Base-by-base conservation (phyloP, 2,888 invertebrate genomes). In the Hartigia nigra region DNA sequence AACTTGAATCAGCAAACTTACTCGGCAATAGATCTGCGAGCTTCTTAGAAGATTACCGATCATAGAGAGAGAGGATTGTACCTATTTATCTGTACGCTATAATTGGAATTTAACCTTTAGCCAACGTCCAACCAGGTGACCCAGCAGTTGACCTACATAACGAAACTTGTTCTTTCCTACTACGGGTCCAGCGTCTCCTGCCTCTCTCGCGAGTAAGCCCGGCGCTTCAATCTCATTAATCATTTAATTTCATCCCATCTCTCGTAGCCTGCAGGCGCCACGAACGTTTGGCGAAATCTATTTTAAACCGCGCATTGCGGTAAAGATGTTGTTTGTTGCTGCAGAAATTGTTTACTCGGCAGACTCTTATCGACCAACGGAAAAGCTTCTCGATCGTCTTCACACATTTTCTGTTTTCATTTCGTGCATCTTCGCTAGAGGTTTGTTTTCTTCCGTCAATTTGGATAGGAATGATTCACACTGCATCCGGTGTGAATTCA, bases 71-170 rank as follows among this genome's bases (percentile, higher is more conserved):
- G 55, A 77, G 2, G 55, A 55, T 55, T 76, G 76, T 79, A 82
- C 81, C 85, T 86, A 86, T 86, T 87, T 85, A 83, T 83, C 81
- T 79, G 79, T 82, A 76, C 75, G 85, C 87, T 89, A 88, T 88
- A 88, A 89, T 88, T 89, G 88, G 86, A 88, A 82, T 88, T 84
- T 86, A 88, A 89, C 88, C 87, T 89, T 89, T 86, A 82, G 82
- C 80, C 82, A 81, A 77, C 77, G 82, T 82, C 84, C 84, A 84
- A 86, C 80, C 79, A 80, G 80, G 83, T 84, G 85, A 86, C 86
- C 87, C 81, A 84, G 83, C 80, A 78, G 77, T 55, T 80, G 85
- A 86, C 88, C 87, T 84, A 86, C 78, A 86, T 87, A 85, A 84
- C 79, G 81, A 81, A 84, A 85, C 82, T 82, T 55, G 70, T 74